A percentile compares a stretch with the other conserved stretches of the same genome.
Evolutionary conservation across 2,113 vertebrate genomes (phyloP).

Genomic region (Syngnathus scovelli): DNA sequence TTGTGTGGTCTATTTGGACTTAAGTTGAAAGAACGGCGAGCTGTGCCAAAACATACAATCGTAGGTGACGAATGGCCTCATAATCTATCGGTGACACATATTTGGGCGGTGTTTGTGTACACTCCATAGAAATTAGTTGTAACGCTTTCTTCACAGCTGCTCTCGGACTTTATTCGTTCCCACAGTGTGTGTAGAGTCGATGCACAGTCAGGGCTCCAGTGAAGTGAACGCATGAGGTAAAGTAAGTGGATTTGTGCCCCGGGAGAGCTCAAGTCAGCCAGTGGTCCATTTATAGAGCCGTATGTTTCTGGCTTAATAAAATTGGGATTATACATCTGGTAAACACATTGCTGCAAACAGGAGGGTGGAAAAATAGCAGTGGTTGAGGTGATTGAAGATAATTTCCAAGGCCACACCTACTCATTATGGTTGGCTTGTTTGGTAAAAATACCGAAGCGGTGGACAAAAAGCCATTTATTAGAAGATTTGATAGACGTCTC

Average conservation of each 20-base stretch:
- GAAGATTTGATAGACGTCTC: neutral
- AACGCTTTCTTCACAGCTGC: conserved; percentile 38
- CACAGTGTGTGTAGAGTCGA: conserved; percentile 39
- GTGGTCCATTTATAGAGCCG: conserved; percentile 62
- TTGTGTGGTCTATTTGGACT: conserved; percentile 38
- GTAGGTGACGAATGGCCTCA: conserved; percentile 27
- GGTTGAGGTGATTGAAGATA: conserved; percentile 65
- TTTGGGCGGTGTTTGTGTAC: conserved; percentile 33
- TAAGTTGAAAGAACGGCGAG: conserved; percentile 29
- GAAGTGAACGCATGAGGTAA: conserved; percentile 45
- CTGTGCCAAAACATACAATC: conserved; percentile 40
- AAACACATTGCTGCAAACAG: conserved; percentile 66
- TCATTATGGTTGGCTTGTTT: conserved; percentile 66
- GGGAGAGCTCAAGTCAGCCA: conserved; percentile 53
- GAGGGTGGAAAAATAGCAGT: conserved; percentile 50
- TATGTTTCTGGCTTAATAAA: conserved; percentile 68
- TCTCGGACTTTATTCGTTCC: conserved; percentile 36
- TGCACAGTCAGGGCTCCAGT: conserved; percentile 15
- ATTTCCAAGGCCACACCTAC: conserved; percentile 51
- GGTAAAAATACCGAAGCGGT: conserved; percentile 43
- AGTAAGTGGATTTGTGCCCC: conserved; percentile 57
- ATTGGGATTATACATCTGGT: conserved; percentile 69
- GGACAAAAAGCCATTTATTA: neutral
- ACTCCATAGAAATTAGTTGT: conserved; percentile 10
- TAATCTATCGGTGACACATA: conserved; percentile 33